These are phyloP conservation scores for Erythrocercus mccallii DNA, from an alignment of 2,113 vertebrate genomes.

Conservation along the genomic window DNA sequence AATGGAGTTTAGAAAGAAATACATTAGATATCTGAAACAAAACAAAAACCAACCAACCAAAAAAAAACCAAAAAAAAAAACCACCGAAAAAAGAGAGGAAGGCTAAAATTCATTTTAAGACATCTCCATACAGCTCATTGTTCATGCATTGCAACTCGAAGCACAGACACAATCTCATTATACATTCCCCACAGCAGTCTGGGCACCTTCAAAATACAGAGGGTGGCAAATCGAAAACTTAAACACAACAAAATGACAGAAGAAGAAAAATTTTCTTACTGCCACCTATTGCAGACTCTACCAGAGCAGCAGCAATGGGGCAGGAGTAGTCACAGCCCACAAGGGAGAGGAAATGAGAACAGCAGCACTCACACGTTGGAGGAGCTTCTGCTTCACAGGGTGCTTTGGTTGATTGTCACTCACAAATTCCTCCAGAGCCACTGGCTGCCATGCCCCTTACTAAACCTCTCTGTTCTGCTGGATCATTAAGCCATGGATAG, in stretches of 20 bases:
- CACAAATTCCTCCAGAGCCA: not conserved
- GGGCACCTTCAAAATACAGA: not conserved
- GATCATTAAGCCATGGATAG: not conserved
- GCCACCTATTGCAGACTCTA: not conserved
- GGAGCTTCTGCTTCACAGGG: not conserved
- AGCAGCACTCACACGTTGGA: not conserved
- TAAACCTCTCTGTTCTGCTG: not conserved
- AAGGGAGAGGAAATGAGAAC: rapidly evolving
- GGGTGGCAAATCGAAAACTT: not conserved
- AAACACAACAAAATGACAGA: rapidly evolving
- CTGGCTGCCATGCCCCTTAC: not conserved
- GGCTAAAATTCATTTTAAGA: not conserved
- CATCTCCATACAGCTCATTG: not conserved
- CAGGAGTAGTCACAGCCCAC: not conserved
- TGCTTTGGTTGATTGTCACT: not conserved
- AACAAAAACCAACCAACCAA: not conserved
- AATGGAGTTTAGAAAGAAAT: not conserved
- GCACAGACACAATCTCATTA: not conserved
- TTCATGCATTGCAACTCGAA: not conserved
- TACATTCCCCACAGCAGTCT: not conserved
- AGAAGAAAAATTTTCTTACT: not conserved
- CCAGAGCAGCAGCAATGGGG: not conserved
- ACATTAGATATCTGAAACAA: not conserved
- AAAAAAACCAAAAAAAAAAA: not conserved
- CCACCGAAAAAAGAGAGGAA: not conserved